Base-by-base conservation (phyloP, 2,797 vertebrate species). In the Coccyzus lansbergi region DNA sequence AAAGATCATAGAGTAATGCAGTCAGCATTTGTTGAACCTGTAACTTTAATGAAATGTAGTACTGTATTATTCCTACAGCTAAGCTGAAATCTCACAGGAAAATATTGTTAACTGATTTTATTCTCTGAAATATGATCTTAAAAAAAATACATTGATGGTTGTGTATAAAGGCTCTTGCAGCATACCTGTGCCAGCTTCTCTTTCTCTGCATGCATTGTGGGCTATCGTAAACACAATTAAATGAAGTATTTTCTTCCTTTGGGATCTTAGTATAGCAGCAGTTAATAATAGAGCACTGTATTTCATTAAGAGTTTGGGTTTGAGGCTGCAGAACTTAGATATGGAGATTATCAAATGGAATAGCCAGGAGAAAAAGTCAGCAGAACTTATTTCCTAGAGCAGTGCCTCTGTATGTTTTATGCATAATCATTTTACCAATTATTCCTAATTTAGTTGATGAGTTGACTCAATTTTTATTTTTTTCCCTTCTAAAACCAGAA, bases 281-380 rank as follows among this genome's bases (percentile, higher is more conserved):
- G 87, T 91, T 95, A 93, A 97, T 95, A 95, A 90, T 8, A 63
- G 70, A 93, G 70, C n/a, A 7, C 52, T 51, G 67, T 64, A 88
- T 96, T 92, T 97, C 87, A 90, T 96, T 95, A 93, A 84, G 86
- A 67, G 90, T 93, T 92, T 79, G 87, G 87, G 49, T 93, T 76
- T 91, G 86, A 94, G 83, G 87, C 90, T 94, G 89, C 70, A 90
- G 76, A 91, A 86, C 85, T 92, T 77, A 79, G 80, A 94, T 90
- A 90, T 21, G 52, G 74, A 92, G 85, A 92, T 88, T 93, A 94
- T 92, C 70, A 93, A 94, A 87, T 92, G 56, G 62, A 95, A 93
- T 92, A 96, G 91, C 94, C 68, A 90, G 93, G 63, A 95, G 94
- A 95, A 95, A 94, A 49, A 92, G 63, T 84, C 80, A 80, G 68